Evolutionary conservation across 2,113 vertebrate genomes (phyloP).

Genomic region (Crotalus tigris): DNA sequence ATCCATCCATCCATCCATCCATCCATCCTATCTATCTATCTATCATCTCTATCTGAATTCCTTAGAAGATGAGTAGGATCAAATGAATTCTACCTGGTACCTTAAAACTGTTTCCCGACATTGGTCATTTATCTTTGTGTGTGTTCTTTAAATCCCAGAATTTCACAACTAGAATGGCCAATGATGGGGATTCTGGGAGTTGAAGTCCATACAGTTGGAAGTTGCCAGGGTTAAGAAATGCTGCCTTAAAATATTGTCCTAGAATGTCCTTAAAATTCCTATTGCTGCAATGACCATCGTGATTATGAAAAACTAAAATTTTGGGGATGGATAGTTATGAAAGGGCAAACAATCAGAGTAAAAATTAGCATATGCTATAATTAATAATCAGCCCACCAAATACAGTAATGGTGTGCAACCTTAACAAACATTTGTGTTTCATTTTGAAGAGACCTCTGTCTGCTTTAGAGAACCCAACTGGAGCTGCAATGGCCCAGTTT

Average conservation of each 20-base stretch:
- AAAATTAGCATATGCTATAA: not conserved
- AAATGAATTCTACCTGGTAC: not conserved
- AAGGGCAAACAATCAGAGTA: not conserved
- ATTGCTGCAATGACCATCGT: not conserved
- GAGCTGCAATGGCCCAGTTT: too few relatives aligned
- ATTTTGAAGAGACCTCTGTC: not conserved
- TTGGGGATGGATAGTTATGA: too few relatives aligned
- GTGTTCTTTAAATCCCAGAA: not conserved
- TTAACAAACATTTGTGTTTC: not conserved
- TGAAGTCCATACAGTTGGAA: not conserved
- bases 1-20: too few relatives aligned
- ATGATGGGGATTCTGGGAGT: not conserved
- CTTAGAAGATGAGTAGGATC: not conserved
- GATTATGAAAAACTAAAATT: not conserved
- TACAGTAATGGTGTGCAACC: too few relatives aligned
- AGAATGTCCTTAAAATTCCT: not conserved
- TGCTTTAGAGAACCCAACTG: not conserved
- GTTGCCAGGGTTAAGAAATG: not conserved
- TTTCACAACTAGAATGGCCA: not conserved
- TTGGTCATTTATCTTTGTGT: not conserved
- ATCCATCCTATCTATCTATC: too few relatives aligned
- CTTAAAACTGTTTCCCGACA: not conserved
- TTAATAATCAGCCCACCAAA: not conserved
- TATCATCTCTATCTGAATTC: not conserved
- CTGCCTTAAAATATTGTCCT: not conserved